A percentile compares a stretch with the other conserved stretches of the same genome.
These are phyloP conservation scores for Scaptomyza montana DNA, from an alignment of 1,140 invertebrate genomes.

Conservation along the genomic window DNA sequence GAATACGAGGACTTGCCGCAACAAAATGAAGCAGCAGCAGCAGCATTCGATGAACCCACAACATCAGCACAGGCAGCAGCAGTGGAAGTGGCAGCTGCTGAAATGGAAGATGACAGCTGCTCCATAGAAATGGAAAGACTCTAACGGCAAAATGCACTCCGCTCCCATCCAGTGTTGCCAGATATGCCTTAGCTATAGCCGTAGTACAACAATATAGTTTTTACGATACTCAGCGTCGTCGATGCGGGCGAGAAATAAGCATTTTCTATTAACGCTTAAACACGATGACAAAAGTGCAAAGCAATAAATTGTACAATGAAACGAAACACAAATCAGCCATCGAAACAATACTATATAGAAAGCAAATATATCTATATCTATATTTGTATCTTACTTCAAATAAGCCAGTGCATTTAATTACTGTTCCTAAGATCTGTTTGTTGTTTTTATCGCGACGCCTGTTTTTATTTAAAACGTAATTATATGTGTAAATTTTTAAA, in stretches of 20 bases:
- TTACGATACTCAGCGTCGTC: conserved; percentile 14
- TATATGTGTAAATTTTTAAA: conserved; percentile 53
- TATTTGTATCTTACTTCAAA: conserved; percentile 31
- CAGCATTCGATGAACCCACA: conserved; percentile 20
- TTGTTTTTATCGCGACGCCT: conserved; percentile 24
- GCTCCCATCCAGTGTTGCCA: background rate
- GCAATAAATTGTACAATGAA: conserved; percentile 19
- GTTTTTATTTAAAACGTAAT: conserved; percentile 30
- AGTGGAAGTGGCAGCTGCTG: background rate
- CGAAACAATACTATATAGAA: background rate
- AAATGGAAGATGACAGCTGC: conserved; percentile 33
- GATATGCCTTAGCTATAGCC: background rate
- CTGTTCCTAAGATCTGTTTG: conserved; percentile 50
- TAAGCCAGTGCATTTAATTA: conserved; percentile 72
- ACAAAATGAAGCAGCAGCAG: background rate
- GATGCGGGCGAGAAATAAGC: background rate
- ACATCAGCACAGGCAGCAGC: conserved; percentile 13
- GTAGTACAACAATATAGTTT: conserved; percentile 7
- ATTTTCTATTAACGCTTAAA: conserved; percentile 4
- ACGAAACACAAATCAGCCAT: background rate
- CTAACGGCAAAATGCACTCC: conserved; percentile 19
- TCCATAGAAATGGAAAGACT: conserved; percentile 70
- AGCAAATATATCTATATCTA: background rate
- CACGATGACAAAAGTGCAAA: conserved; percentile 8
- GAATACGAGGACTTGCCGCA: conserved; percentile 38